Evolutionary conservation across 2,888 invertebrate genomes (phyloP), one percentile per base, ranked within the genome.

Genomic region (Invenusta paracnida): DNA sequence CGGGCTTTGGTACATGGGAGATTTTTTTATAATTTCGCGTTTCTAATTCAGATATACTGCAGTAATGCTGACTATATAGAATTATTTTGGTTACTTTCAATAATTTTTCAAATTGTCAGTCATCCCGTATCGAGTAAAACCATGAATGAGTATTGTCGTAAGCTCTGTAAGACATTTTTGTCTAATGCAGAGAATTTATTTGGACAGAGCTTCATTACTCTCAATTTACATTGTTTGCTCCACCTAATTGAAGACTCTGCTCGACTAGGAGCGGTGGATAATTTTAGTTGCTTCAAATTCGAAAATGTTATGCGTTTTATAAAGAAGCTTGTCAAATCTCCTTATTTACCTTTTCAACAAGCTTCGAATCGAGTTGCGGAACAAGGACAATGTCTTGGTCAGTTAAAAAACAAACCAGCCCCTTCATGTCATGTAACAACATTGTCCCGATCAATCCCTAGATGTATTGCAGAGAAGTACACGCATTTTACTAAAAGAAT

Each of bases 261-360:
- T 2, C 27, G 2, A 5, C 23, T 73, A 13, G 73, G 73, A 5
- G 25, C 17, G 2, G 11, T 73, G 23, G 73, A 73, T 23, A n/a
- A 73, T 23, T 73, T 73, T 25, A 73, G 73, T 73, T 73, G 73
- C 73, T 73, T 73, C 23, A 73, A 73, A 73, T 73, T 25, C 23
- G 73, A 73, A 23, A 73, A 25, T 23, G 5, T 73, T 73, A 13
- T 73, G 27, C 11, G 27, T 5, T 73, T 73, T 23, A 23, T 73
- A n/a, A 73, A 73, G 27, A 73, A 73, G 2, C 27, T 5, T 73
- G 23, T 73, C 23, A 5, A 73, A 2, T 73, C 73, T 73, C 73
- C 73, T 23, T 48, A 11, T 48, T 13, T 2, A 13, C 73, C 73
- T 13, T 23, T 73, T 13, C 73, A 73, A 73, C 73, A 73, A 23